These are phyloP conservation scores for Magallana nippona DNA, from an alignment of 2,888 invertebrate species.

Conservation along the genomic window DNA sequence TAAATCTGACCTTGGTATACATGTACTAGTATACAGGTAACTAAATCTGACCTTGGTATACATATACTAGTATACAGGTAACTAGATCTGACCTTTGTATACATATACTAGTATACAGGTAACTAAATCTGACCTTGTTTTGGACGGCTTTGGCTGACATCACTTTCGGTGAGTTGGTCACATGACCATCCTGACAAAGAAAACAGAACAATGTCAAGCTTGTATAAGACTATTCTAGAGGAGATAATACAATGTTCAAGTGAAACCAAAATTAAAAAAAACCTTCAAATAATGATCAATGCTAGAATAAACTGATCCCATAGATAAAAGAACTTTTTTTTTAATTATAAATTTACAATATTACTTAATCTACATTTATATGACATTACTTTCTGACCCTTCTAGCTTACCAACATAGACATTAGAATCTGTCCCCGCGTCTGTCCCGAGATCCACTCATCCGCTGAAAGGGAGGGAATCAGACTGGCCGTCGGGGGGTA, in stretches of 20 bases:
- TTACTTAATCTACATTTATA: no score
- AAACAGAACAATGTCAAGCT: conserved; percentile 4
- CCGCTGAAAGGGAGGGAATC: conserved; percentile 92
- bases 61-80: no score
- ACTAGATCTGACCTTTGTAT: conserved; percentile 60
- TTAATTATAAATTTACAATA: no score
- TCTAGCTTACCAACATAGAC: conserved; percentile 87
- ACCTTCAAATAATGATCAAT: no score
- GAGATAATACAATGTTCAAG: no score
- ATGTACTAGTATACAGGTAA: neutral
- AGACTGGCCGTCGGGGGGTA: conserved; percentile 97
- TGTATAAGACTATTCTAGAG: no score
- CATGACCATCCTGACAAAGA: conserved; percentile 66
- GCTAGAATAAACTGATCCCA: no score
- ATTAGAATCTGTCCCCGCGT: conserved; percentile 95
- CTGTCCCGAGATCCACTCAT: conserved; percentile 91
- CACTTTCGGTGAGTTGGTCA: conserved; percentile 67
- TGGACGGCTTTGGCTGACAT: conserved; percentile 68
- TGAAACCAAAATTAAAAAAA: no score
- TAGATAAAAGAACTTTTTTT: no score
- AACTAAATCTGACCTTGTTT: conserved; percentile 59
- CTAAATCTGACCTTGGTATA: conserved; percentile 61
- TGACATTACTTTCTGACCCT: neutral
- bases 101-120: no score
- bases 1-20: conserved; percentile 62